phyloP scores from a whole-genome alignment of 2,797 vertebrate species.

The Trichosurus vulpecula region DNA sequence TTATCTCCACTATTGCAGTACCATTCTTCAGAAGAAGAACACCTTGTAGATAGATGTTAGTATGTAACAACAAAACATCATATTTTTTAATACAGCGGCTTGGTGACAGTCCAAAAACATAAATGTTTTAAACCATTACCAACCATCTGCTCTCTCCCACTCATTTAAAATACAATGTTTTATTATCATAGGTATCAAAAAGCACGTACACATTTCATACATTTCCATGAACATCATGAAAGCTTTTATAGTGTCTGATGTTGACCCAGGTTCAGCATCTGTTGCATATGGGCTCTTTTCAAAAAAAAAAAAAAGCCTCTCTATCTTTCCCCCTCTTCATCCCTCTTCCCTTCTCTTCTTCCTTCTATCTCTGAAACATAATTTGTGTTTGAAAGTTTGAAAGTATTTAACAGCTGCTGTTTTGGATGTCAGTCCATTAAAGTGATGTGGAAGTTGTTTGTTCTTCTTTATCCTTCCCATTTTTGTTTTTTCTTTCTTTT shows the following conservation, averaged over 20 bases:
- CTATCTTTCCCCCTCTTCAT: not conserved
- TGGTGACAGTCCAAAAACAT: constrained; percentile 72
- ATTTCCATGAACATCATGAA: constrained; percentile 31
- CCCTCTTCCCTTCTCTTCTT: not conserved
- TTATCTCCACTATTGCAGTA: constrained; percentile 27
- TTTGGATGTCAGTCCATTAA: not conserved
- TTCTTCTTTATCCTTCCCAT: not conserved
- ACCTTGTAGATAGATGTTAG: constrained; percentile 55
- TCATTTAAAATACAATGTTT: constrained; percentile 47
- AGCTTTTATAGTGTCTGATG: not conserved
- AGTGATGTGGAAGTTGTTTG: constrained; percentile 9
- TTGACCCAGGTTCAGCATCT: constrained; percentile 41
- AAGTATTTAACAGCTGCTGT: constrained; percentile 5
- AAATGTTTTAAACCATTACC: constrained; percentile 73
- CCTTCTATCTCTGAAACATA: not conserved
- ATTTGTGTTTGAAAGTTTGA: constrained; percentile 1
- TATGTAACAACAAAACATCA: constrained; percentile 49
- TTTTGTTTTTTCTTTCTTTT: not conserved
- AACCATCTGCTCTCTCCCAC: constrained; percentile 76
- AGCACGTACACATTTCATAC: constrained; percentile 9
- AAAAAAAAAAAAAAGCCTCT: not conserved
- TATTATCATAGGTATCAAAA: constrained; percentile 68
- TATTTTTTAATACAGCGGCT: constrained; percentile 71
- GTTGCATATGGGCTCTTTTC: constrained; percentile 37
- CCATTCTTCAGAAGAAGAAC: constrained; percentile 33